These are phyloP conservation scores for Protonibea diacanthus DNA, from an alignment of 2,797 vertebrate species.

Conservation along the genomic window DNA sequence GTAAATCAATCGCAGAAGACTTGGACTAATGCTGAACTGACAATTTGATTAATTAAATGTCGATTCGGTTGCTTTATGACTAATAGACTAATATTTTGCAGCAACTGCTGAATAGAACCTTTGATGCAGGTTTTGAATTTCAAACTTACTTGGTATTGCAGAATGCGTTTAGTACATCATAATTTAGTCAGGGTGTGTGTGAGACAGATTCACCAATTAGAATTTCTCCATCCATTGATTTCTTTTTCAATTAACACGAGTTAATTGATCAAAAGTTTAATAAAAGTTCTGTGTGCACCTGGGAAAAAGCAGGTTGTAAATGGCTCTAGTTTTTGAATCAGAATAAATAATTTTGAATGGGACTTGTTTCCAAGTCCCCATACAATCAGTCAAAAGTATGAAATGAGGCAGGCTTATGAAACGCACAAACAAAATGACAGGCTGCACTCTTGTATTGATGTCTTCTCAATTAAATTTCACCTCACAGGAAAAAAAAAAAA, in stretches of 20 bases:
- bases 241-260: constrained; percentile 40
- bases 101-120: neutral
- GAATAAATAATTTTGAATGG: constrained; percentile 25
- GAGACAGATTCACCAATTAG: constrained; percentile 37
- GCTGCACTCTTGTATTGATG: neutral
- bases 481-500: neutral
- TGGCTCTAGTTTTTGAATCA: constrained; percentile 14
- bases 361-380: constrained; percentile 13
- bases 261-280: constrained; percentile 59
- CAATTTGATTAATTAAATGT: constrained; percentile 52
- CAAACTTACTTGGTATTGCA: neutral
- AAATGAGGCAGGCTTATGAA: constrained; percentile 17
- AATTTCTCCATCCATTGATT: constrained; percentile 17
- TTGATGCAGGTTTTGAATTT: constrained; percentile 22
- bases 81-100: constrained; percentile 22
- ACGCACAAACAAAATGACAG: neutral
- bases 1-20: constrained; percentile 12
- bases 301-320: neutral
- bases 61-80: constrained; percentile 27
- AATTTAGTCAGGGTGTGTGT: neutral
- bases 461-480: neutral
- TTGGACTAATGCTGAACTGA: constrained; percentile 12
- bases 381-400: constrained; percentile 22
- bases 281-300: constrained; percentile 35
- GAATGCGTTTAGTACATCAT: constrained; percentile 25